Evolutionary conservation across 2,888 invertebrate genomes (phyloP), one percentile per base, ranked within the genome.

Genomic region (Acleris laterana): DNA sequence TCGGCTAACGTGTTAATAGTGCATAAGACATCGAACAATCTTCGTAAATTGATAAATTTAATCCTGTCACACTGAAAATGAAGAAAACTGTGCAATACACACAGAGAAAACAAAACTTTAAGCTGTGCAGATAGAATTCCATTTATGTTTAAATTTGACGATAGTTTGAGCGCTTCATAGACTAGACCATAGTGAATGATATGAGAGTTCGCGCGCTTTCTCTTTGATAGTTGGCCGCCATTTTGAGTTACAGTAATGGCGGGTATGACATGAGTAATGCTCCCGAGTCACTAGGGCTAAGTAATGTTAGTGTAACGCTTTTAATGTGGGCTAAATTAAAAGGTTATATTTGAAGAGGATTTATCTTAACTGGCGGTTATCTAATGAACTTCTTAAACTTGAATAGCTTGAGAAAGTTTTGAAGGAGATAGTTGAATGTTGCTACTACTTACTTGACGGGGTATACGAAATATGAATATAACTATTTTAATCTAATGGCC

Each of bases 211-310:
- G 81, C 83, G 73, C 84, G 88, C 90, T 92, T 90, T 91, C 91
- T 86, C 90, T 91, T 89, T 90, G 90, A 90, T 90, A 89, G 80
- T 84, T 85, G 81, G 76, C 90, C 91, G 92, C 90, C 87, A 89
- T 90, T 92, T 90, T 92, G 89, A 92, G 83, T 88, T 91, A 89
- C 88, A 85, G 82, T 88, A 90, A 91, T 90, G 86, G 88, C 76
- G 74, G 76, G 74, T 79, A 77, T 82, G 85, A 83, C 84, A 82
- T 90, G 90, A 92, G 81, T 89, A 89, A 91, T 91, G 85, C 76
- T 83, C 78, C 79, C 83, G 81, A 86, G 89, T 89, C 88, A 85
- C 85, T 87, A 79, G 71, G 75, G 77, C 80, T 87, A 87, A 90
- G 81, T 89, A 88, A 89, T 89, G 89, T 85, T 75, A 82, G 84